Base-by-base conservation (phyloP, 2,888 invertebrate genomes). In the Opisthograptis luteolata region DNA sequence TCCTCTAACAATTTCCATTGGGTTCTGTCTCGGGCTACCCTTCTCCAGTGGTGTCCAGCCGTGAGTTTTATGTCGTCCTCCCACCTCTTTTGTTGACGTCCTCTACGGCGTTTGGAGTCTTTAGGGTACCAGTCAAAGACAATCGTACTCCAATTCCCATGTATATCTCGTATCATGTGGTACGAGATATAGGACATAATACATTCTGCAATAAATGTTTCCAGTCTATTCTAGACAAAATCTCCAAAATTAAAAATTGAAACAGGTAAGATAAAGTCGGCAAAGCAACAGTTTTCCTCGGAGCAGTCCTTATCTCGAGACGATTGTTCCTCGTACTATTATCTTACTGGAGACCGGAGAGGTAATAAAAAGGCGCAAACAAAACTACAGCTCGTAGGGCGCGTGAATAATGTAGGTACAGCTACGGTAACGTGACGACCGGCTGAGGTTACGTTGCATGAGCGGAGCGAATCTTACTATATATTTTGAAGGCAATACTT, bases 331-430 rank as follows among this genome's bases (percentile, higher is more conserved):
- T 10, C 36, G 40, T 43, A 42, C 39, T 35, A 37, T 54, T 50
- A 48, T 51, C 49, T 53, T 20, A 44, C 39, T 47, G 25, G 36
- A 30, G 31, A 22, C 15, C 15, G 46, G 41, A 43, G 58, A 54
- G 58, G 62, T 55, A 64, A 56, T 64, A 67, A 66, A 67, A 59
- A 63, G 62, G 39, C 32, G 39, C 48, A 41, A 66, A 70, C 65
- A 64, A 68, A 70, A 70, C 66, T 57, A 66, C 57, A 59, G 59
- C 58, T 60, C 52, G 62, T 53, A 56, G 62, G 60, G 52, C 34
- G 40, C 32, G 31, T 83, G 79, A 86, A 85, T 85, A 79, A 86
- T 83, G 76, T 70, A 86, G 68, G 66, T n/a, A 39, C 19, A 8
- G 76, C 58, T 56, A 51, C 52, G 50, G 66, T 70, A 71, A 70